Evolutionary conservation across 2,888 invertebrate genomes (phyloP).

Genomic region (Idaea aversata): DNA sequence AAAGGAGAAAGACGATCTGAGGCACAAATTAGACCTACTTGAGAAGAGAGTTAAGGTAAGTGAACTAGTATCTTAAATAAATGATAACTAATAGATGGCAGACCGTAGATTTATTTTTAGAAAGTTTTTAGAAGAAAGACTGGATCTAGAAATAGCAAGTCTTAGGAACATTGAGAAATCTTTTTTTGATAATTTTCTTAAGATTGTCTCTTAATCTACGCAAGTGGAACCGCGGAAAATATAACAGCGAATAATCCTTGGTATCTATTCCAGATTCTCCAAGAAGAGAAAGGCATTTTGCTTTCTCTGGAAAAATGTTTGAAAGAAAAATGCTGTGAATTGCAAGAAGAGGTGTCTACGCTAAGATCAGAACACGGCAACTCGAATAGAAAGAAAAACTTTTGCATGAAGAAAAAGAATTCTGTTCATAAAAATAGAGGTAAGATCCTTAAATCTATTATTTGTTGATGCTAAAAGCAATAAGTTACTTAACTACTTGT

Average conservation of each 20-base stretch:
- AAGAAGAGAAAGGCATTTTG: conserved; percentile 88
- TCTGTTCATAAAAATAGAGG: conserved; percentile 70
- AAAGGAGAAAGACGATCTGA: conserved; percentile 82
- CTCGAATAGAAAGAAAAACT: conserved; percentile 69
- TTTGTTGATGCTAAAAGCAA: neutral
- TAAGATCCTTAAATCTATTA: conserved; percentile 28
- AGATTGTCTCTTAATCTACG: too few relatives aligned
- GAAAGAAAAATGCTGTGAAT: conserved; percentile 87
- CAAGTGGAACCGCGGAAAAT: neutral
- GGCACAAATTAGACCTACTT: conserved; percentile 84
- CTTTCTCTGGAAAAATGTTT: conserved; percentile 86
- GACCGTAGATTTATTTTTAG: too few relatives aligned
- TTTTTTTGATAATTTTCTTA: too few relatives aligned
- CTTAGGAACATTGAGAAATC: too few relatives aligned
- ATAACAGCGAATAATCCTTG: neutral
- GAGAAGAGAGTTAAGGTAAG: conserved; percentile 86
- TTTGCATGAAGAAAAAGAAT: conserved; percentile 76
- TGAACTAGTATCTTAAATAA: neutral
- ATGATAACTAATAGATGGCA: too few relatives aligned
- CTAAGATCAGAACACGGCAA: conserved; percentile 78
- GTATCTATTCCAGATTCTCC: conserved; percentile 79
- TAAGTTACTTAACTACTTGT: neutral
- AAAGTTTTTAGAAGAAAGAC: too few relatives aligned
- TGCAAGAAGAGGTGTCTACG: conserved; percentile 85
- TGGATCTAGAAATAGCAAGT: too few relatives aligned